Evolutionary conservation across 2,113 vertebrate genomes (phyloP), one percentile per base, ranked within the genome.

Genomic region (Polypterus bichir): DNA sequence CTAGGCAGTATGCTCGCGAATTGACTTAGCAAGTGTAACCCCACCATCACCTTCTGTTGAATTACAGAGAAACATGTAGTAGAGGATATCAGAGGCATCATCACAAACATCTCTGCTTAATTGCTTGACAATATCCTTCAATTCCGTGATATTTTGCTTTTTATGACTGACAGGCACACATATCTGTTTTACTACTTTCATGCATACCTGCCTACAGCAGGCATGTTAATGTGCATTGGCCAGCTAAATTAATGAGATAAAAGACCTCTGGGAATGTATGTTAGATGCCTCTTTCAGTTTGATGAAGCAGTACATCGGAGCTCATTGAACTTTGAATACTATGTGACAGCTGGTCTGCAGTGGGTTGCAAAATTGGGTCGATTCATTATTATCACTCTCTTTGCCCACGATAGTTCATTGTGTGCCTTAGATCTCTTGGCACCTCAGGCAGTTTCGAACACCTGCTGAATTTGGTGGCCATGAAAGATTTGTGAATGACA

Each of bases 291-390:
- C 55, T 61, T 65, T 55, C 68, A 69, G 69, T 71, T 71, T 69
- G 71, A 69, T 66, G 66, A 70, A 67, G 62, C 55, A 54, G 63
- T 61, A 64, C 69, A 68, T 52, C 57, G 51, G 60, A 70, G 68
- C 57, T 73, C 66, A 68, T 68, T 75, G 71, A 71, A 75, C 68
- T 73, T 68, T 65, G 69, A 69, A 69, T 70, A 65, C 52, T 71
- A 68, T 70, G 70, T 64, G 66, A 73, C 70, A 70, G 61, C 59
- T 63, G 60, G 62, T 66, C 52, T 6, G 59, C 64, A 63, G 71
- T 53, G 65, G 69, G 61, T 69, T 69, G 69, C 67, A 61, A 65
- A 68, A 73, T 62, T 69, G 66, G 66, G 62, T 75, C 67, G 67
- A 56, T 66, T 69, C 59, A 47, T 44, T 44, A 54, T 64, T 69